These are phyloP conservation scores for Brachionichthys hirsutus DNA, from an alignment of 2,113 vertebrate genomes.

Conservation along the genomic window DNA sequence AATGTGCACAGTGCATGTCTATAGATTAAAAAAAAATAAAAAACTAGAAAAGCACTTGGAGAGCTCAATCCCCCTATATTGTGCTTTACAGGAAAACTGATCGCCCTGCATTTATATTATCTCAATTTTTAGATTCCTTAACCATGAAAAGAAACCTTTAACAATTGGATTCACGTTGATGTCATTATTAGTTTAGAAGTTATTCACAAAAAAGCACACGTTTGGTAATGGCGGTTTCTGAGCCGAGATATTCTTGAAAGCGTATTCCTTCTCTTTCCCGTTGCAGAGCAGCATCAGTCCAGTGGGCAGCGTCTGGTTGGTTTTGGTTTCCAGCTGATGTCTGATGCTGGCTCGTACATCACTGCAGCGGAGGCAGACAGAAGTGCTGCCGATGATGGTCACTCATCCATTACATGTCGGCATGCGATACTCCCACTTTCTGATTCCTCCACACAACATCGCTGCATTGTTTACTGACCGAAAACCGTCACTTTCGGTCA, in stretches of 20 bases:
- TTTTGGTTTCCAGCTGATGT: conserved; percentile 20
- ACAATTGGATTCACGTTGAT: no score
- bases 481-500: conserved; percentile 28
- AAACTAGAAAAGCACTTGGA: no score
- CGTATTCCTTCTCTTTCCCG: background rate
- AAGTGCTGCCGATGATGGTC: conserved; percentile 13
- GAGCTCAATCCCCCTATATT: conserved; percentile 2
- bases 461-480: no score
- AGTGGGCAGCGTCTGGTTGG: background rate
- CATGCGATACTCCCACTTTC: conserved; percentile 21
- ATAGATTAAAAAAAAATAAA: background rate
- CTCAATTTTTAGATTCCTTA: no score
- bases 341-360: conserved; percentile 4
- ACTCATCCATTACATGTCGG: conserved; percentile 24
- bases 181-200: no score
- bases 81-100: no score
- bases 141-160: no score
- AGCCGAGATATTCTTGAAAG: no score
- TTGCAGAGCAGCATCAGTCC: background rate
- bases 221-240: no score
- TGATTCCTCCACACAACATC: background rate
- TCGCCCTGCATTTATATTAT: no score
- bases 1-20: conserved; percentile 1
- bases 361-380: conserved; percentile 24
- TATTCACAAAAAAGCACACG: no score